phyloP scores from a whole-genome alignment of 2,797 vertebrate species.

The Melanotaenia pygmaea region DNA sequence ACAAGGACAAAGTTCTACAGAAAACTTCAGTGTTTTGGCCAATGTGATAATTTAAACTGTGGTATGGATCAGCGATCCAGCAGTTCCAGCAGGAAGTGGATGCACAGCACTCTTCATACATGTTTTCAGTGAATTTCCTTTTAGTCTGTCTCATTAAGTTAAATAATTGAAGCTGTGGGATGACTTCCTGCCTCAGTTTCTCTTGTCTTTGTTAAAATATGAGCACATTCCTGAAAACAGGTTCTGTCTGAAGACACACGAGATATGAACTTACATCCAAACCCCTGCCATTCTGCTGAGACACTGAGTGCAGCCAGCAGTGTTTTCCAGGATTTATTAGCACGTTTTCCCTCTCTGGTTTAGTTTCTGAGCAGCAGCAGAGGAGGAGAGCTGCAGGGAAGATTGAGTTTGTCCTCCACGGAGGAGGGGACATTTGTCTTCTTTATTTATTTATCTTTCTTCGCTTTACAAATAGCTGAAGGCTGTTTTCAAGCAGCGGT shows the following conservation, averaged over 20 bases:
- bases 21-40: no score
- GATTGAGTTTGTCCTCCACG: conserved; percentile 49
- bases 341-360: conserved; percentile 20
- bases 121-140: no score
- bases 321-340: conserved; percentile 11
- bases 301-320: neutral
- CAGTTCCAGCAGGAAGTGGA: no score
- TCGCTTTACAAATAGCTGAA: conserved; percentile 37
- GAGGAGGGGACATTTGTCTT: conserved; percentile 42
- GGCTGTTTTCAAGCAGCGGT: conserved; percentile 32
- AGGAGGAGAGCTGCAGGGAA: conserved; percentile 15
- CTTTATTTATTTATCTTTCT: conserved; percentile 42
- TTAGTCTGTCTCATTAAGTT: no score
- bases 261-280: neutral
- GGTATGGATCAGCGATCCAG: no score
- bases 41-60: no score
- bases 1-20: no score
- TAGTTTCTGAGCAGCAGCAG: conserved; percentile 34
- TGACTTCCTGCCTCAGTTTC: neutral
- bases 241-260: neutral
- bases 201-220: neutral
- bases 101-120: no score
- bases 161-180: neutral
- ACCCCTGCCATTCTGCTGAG: neutral
- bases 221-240: neutral